Evolutionary conservation across 2,888 invertebrate genomes (phyloP).

Genomic region (Melinaea menophilus): DNA sequence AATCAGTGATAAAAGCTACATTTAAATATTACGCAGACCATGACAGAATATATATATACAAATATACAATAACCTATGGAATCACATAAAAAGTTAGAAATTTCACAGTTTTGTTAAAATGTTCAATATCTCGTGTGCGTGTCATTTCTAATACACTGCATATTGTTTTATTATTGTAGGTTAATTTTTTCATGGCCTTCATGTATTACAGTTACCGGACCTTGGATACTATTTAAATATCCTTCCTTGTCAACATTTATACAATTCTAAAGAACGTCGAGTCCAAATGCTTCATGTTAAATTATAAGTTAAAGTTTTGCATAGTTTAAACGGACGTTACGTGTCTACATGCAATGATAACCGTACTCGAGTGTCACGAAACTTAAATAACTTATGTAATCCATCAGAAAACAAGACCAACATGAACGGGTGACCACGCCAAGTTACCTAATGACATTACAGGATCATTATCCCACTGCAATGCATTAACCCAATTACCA

Average conservation of each 20-base stretch:
- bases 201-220: too few relatives aligned
- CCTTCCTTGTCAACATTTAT: too few relatives aligned
- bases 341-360: slow-evolving; percentile 51
- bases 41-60: background rate
- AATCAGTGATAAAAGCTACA: background rate
- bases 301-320: slow-evolving; percentile 3
- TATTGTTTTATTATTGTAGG: too few relatives aligned
- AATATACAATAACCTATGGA: background rate
- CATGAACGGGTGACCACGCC: too few relatives aligned
- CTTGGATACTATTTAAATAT: too few relatives aligned
- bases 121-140: slow-evolving; percentile 23
- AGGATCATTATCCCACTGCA: too few relatives aligned
- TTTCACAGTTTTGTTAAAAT: slow-evolving; percentile 16
- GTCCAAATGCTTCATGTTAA: too few relatives aligned
- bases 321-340: slow-evolving; percentile 41
- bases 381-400: slow-evolving; percentile 44
- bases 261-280: too few relatives aligned
- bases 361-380: slow-evolving; percentile 35
- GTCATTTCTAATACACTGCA: slow-evolving; percentile 20
- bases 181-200: too few relatives aligned
- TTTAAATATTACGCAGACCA: too few relatives aligned
- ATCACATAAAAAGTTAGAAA: slow-evolving; percentile 10
- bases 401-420: slow-evolving; percentile 27
- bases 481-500: too few relatives aligned
- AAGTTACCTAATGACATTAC: too few relatives aligned